These are phyloP conservation scores for Xylota segnis DNA, from an alignment of 2,888 invertebrate genomes.

Conservation along the genomic window DNA sequence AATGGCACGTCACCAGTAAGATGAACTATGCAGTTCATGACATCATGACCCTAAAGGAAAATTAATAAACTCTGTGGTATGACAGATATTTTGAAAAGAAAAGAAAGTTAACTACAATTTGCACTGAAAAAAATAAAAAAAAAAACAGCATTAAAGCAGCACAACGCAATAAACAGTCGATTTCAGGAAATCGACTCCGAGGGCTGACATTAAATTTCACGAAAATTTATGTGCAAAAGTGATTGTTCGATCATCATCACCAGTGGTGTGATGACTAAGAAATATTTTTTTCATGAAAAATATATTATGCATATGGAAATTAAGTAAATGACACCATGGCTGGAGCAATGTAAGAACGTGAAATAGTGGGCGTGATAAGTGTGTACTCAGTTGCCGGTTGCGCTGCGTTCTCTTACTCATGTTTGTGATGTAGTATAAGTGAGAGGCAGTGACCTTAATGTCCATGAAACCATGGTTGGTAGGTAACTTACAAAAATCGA, in stretches of 20 bases:
- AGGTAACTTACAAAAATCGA: background rate
- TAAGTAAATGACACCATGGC: background rate
- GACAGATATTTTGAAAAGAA: background rate
- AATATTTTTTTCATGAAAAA: background rate
- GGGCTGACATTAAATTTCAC: background rate
- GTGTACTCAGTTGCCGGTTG: constrained; percentile 21
- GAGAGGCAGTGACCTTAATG: constrained; percentile 27
- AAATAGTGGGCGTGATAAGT: constrained; percentile 9
- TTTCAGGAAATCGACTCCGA: constrained; percentile 21
- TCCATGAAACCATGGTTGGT: background rate
- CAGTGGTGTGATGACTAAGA: background rate
- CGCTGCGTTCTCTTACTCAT: constrained; percentile 21
- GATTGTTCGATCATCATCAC: background rate
- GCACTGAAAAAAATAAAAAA: too few species aligned
- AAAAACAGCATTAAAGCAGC: background rate
- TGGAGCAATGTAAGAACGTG: background rate
- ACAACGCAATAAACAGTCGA: background rate
- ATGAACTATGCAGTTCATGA: background rate
- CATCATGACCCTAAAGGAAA: background rate
- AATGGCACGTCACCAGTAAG: background rate
- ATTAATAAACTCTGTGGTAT: background rate
- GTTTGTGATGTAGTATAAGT: constrained; percentile 8
- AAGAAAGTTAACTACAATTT: background rate
- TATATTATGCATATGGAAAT: background rate
- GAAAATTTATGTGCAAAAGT: background rate